Evolutionary conservation across 2,797 vertebrate species (phyloP).

Genomic region (Cichlasoma orientale): DNA sequence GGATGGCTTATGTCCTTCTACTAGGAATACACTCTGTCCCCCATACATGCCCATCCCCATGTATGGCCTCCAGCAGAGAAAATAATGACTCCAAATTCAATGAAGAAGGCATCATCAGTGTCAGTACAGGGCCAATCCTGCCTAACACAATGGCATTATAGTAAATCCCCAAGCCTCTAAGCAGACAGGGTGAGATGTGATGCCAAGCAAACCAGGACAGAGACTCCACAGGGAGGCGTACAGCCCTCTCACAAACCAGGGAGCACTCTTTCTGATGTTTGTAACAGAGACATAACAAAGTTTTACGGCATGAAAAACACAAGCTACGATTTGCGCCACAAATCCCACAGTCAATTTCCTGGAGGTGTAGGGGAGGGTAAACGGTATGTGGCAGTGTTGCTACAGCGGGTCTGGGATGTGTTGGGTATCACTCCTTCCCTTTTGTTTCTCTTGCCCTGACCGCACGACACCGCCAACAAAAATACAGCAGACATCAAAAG

Average conservation of each 20-base stretch:
- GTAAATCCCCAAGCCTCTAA: conserved; percentile 74
- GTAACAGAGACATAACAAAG: conserved; percentile 23
- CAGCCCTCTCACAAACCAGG: conserved; percentile 21
- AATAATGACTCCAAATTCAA: conserved; percentile 65
- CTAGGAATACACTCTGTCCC: conserved; percentile 18
- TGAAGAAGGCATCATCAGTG: conserved; percentile 69
- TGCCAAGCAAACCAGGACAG: conserved; percentile 56
- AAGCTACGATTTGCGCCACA: conserved; percentile 38
- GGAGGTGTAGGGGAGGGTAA: background rate
- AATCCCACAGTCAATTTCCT: conserved; percentile 25
- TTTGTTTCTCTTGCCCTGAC: conserved; percentile 63
- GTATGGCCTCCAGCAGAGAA: conserved; percentile 47
- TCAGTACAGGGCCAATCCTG: conserved; percentile 73
- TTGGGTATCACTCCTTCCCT: conserved; percentile 67
- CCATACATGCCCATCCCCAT: conserved; percentile 37
- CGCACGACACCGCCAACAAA: conserved; percentile 72
- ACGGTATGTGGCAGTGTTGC: conserved; percentile 65
- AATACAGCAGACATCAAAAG: conserved; percentile 81
- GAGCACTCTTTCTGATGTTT: conserved; percentile 13
- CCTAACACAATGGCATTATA: conserved; percentile 78
- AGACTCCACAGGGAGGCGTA: conserved; percentile 48
- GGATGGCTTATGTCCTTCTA: conserved; percentile 3
- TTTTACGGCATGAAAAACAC: conserved; percentile 20
- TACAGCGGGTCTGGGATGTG: conserved; percentile 65
- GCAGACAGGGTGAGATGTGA: conserved; percentile 60